Evolutionary conservation across 2,113 vertebrate species (phyloP), one percentile per base, ranked within the genome.

Genomic region (Limanda limanda): DNA sequence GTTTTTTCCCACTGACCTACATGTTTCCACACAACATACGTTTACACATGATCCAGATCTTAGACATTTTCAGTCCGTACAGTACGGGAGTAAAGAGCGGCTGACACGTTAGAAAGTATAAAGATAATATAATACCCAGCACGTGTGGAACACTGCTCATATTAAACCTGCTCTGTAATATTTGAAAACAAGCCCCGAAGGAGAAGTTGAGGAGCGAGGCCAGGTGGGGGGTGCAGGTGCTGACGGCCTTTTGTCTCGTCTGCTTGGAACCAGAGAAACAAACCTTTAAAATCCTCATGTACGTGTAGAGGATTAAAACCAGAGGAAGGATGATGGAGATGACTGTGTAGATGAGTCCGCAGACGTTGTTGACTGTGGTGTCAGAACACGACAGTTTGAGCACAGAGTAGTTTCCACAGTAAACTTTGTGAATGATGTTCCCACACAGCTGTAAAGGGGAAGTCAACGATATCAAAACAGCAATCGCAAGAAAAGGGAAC

Each of bases 401-500:
- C 9, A 94, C 18, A 0, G 79, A 75, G 66, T 87, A 62, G 40
- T 91, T 92, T 31, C 88, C 89, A 79, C 92, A 93, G 68, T 91
- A 92, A 10, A 93, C 48, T 65, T 88, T 93, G 42, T 72, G 62
- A 23, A 93, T 81, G 1, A 78, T 6, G 54, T 86, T 84, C 3
- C 83, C 87, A 72, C 92, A 93, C 12, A 88, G 81, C 15, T 73
- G 65, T 3, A 90, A 40, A 8, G 42, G 90, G 71, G 18, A 23
- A 56, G 86, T 92, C 52, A 90, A 1, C 0, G 31, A 11, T 2
- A 92, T 20, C 4, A 56, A 31, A 2, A 89, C 13, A 0, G 17
- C 3, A 3, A 67, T 63, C 0, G 51, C 18, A 8, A 71, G 0
- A 4, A 77, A 2, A 1, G 78, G 47, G 12, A 57, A 55, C 2